Evolutionary conservation across 2,797 vertebrate species (phyloP), one percentile per base, ranked within the genome.

Genomic region (Sylvilagus floridanus): DNA sequence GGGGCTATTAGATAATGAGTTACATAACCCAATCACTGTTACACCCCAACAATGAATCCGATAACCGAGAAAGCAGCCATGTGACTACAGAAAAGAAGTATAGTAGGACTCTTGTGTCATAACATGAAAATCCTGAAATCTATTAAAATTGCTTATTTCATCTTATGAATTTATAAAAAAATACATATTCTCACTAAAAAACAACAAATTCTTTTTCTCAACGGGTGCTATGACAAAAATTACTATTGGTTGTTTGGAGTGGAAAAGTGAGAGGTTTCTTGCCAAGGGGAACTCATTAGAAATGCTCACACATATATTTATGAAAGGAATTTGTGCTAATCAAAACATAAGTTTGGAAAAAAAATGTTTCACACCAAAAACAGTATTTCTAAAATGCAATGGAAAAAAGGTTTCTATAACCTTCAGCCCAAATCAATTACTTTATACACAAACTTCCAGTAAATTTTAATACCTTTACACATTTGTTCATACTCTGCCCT

Each of bases 121-220:
- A 78, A 69, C 54, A 77, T 52, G 72, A 81, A 90, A 90, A 72
- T 22, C 37, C 13, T 42, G 17, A 90, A 30, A 26, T 24, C 42
- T 77, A 72, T 30, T 78, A 96, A 90, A 84, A 83, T 72, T 50
- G 77, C 57, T 75, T 68, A 88, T 63, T 78, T 90, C 32, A 84
- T 16, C 9, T 57, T 94, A 88, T 50, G 2, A 79, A 84, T 91
- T 75, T 60, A 83, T 30, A 78, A 16, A 66, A 89, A 89, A 91
- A 78, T 81, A 66, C 8, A 22, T 8, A 26, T 50, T 22, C 28
- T 54, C 68, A 63, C 8, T 32, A 12, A 60, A 54, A 79, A 42
- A 6, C 19, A 19, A 32, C 42, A 84, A 91, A 78, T 68, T 50
- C 26, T 79, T 87, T 77, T 78, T 84, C 62, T 71, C 42, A 82